A percentile compares a stretch with the other conserved stretches of the same genome.
Evolutionary conservation across 2,113 vertebrate species (phyloP).

Genomic region (Morone saxatilis): DNA sequence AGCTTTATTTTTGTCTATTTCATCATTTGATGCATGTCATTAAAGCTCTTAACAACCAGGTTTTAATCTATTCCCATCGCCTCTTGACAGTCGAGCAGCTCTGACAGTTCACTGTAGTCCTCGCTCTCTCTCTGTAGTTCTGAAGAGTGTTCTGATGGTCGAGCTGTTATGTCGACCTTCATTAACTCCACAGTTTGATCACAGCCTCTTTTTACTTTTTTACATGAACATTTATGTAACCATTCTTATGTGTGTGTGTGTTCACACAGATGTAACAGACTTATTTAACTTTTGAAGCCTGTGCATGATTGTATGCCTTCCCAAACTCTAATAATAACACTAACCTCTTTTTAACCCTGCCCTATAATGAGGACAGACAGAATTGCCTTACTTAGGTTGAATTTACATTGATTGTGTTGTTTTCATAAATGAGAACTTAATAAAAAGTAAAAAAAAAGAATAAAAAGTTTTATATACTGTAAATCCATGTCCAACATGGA

Average conservation of each 20-base stretch:
- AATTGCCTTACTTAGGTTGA: background rate
- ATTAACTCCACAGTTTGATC: slow-evolving; percentile 67
- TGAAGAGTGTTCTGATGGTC: slow-evolving; percentile 25
- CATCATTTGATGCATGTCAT: slow-evolving; percentile 57
- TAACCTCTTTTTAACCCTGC: background rate
- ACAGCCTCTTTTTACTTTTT: slow-evolving; percentile 41
- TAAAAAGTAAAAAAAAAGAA: too few species aligned
- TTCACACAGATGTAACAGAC: background rate
- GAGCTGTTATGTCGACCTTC: slow-evolving; percentile 41
- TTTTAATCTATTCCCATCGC: slow-evolving; percentile 49
- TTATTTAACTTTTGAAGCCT: background rate
- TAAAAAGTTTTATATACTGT: too few species aligned
- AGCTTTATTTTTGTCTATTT: slow-evolving; percentile 55
- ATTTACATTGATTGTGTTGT: too few species aligned
- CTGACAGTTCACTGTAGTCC: slow-evolving; percentile 41
- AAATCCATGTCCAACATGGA: too few species aligned
- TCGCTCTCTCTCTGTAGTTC: slow-evolving; percentile 26
- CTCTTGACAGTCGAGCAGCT: slow-evolving; percentile 33
- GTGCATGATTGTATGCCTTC: background rate
- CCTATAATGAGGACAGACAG: background rate
- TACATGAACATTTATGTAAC: slow-evolving; percentile 36
- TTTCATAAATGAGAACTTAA: too few species aligned
- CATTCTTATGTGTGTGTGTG: background rate
- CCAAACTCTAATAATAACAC: background rate
- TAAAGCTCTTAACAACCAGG: slow-evolving; percentile 30